A percentile compares a stretch with the other conserved stretches of the same genome.
Evolutionary conservation across 2,797 vertebrate genomes (phyloP).

Genomic region (Aselliscus stoliczkanus): DNA sequence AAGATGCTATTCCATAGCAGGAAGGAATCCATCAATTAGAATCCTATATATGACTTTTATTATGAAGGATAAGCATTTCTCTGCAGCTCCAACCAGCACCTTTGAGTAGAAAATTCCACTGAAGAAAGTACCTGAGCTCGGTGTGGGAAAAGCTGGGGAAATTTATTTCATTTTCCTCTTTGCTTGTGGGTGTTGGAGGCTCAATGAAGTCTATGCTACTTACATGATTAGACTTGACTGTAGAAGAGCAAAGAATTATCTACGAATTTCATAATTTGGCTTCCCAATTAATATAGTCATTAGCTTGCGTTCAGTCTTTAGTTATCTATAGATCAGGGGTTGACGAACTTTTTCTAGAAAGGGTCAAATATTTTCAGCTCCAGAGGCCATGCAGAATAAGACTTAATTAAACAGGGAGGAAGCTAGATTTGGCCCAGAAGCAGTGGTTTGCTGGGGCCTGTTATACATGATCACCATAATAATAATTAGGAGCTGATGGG

Average conservation of each 20-base stretch:
- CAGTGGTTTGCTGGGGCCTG: no score
- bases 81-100: not conserved
- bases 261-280: not conserved
- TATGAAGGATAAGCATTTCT: not conserved
- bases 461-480: no score
- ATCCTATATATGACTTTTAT: not conserved
- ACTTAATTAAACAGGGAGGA: not conserved
- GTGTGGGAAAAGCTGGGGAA: not conserved
- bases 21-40: not conserved
- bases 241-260: not conserved
- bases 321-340: not conserved
- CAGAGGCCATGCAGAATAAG: not conserved
- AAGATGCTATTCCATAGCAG: not conserved
- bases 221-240: not conserved
- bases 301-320: not conserved
- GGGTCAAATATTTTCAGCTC: not conserved
- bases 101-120: not conserved
- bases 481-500: not conserved
- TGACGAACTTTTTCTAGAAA: not conserved
- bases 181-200: not conserved
- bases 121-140: not conserved
- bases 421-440: not conserved
- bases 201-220: not conserved
- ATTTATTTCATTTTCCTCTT: not conserved
- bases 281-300: not conserved